Conservation (phyloP, 2,888 invertebrate genomes). For the Syrista parreyssii region DNA sequence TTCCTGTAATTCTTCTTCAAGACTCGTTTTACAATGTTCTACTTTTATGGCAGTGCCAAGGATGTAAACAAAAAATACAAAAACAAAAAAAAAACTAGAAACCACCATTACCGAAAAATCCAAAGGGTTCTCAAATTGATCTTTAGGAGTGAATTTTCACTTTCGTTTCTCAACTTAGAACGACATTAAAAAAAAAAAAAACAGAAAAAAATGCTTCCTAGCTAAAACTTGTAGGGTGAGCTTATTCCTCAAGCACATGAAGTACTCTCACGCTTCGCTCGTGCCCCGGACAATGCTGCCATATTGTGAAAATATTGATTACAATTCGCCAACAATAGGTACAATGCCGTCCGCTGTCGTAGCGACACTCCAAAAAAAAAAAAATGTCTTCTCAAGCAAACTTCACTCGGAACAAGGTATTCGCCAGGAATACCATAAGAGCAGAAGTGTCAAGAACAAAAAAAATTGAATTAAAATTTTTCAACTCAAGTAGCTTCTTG, state of each 20-base stretch:
- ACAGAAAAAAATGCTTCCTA: neutral
- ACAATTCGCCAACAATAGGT: slow-evolving; percentile 63
- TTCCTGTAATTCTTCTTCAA: neutral
- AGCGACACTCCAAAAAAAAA: slow-evolving; percentile 49
- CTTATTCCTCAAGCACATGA: slow-evolving; percentile 30
- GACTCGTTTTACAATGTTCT: neutral
- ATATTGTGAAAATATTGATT: slow-evolving; percentile 67
- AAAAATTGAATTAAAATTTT: neutral
- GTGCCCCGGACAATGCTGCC: slow-evolving; percentile 62
- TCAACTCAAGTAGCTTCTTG: neutral
- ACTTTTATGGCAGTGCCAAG: neutral
- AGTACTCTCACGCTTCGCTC: slow-evolving; percentile 48
- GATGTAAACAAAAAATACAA: neutral
- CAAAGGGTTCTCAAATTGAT: neutral
- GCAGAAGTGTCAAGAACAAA: neutral
- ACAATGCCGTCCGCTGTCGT: slow-evolving; percentile 56
- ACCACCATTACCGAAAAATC: neutral
- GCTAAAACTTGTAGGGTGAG: neutral
- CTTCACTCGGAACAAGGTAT: slow-evolving; percentile 18
- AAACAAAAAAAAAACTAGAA: neutral
- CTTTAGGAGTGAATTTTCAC: neutral
- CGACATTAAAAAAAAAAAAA: neutral
- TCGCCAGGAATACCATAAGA: neutral
- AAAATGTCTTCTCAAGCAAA: slow-evolving; percentile 43
- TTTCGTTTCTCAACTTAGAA: neutral